Conservation (phyloP, 2,797 vertebrate species). For the Peromyscus aztecus region DNA sequence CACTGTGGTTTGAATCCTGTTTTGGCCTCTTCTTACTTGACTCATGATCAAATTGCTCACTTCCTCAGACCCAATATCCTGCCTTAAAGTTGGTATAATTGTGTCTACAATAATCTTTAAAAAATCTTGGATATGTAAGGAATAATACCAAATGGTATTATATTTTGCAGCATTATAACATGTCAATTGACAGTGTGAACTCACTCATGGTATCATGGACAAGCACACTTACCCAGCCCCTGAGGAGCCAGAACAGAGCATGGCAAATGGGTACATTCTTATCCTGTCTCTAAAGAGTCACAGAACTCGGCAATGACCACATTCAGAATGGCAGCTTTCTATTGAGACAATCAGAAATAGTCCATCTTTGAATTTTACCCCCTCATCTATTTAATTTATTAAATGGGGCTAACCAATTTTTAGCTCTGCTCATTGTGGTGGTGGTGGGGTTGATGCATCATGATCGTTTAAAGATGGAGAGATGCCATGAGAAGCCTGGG, state of each 20-base stretch:
- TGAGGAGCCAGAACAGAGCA: not conserved
- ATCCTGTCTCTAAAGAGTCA: not conserved
- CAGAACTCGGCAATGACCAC: too few species aligned
- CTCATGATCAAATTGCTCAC: not conserved
- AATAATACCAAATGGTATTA: not conserved
- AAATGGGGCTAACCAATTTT: not conserved
- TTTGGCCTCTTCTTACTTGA: not conserved
- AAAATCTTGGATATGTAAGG: not conserved
- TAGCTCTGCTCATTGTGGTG: not conserved
- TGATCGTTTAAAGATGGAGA: not conserved
- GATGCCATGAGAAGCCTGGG: not conserved
- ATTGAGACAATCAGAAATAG: not conserved
- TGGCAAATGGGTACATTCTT: not conserved
- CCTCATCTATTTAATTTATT: not conserved
- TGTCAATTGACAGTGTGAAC: too few species aligned
- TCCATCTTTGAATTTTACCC: not conserved
- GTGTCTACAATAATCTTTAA: not conserved
- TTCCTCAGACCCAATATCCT: slow-evolving; percentile 28
- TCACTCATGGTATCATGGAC: accelerated
- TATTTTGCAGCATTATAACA: not conserved
- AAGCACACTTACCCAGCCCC: not conserved
- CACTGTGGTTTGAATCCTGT: not conserved
- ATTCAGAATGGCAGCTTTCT: not conserved
- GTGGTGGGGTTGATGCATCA: not conserved
- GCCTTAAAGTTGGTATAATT: not conserved